Base-by-base conservation (phyloP, 2,797 vertebrate genomes). In the Leontopithecus rosalia region DNA sequence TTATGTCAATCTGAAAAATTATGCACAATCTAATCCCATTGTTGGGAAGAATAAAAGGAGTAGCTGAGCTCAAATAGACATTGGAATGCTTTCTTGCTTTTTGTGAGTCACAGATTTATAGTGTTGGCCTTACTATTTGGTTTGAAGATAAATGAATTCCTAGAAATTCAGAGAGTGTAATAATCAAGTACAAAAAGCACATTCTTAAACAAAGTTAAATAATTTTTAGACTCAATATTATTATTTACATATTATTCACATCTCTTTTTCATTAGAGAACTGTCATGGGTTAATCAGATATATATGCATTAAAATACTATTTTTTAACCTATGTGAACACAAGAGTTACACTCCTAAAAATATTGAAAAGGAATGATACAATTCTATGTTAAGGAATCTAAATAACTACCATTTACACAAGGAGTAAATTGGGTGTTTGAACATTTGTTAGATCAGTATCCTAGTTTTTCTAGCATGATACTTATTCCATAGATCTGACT, bases 201-300 rank as follows among this genome's bases (percentile, higher is more conserved):
- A 57, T 73, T 94, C 15, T 85, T 86, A 95, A 97, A 72, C 7
- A 92, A 87, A 83, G 55, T 3, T 61, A 80, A 93, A 72, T 94
- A 14, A 58, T 83, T 91, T 92, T 94, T 85, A 88, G 22, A 77
- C 7, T 57, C 55, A 88, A 75, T 90, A 80, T 30, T 10, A 43
- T 43, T 43, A 43, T 86, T 82, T 24, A 89, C 48, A 5, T 75
- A 67, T 81, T 85, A 89, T 22, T 82, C n/a, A 84, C 0, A 82
- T 95, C 20, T 87, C 22, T 88, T 95, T 94, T 20, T 92, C 43
- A 82, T 64, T 94, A 94, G 43, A n/a, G 9, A 88, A 81, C 1
- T 9, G 82, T 79, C 30, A 85, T 83, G 82, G 28, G 5, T 77
- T 86, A 12, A 75, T 91, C 57, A 89, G 91, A 46, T 39, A 72